These are phyloP conservation scores for Lamprotornis superbus DNA, from an alignment of 2,113 vertebrate species.

Conservation along the genomic window DNA sequence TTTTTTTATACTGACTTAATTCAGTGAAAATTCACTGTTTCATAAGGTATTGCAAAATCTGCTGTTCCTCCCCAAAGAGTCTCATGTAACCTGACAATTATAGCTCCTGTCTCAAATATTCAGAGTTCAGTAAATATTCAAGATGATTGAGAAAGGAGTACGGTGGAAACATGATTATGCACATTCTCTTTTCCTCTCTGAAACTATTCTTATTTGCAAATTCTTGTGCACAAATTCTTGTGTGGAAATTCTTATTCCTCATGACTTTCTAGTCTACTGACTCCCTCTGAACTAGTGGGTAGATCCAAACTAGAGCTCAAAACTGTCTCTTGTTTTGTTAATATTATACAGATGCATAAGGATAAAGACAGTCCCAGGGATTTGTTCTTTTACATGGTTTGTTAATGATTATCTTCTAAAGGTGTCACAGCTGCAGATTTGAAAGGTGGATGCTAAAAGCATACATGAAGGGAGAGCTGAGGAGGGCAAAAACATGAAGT, in stretches of 20 bases:
- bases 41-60: not conserved
- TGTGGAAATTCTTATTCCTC: not conserved
- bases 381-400: not conserved
- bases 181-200: not conserved
- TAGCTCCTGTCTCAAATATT: not conserved
- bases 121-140: not conserved
- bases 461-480: not conserved
- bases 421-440: not conserved
- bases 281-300: not conserved
- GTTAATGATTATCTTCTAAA: not conserved
- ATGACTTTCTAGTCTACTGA: not conserved
- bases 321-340: not conserved
- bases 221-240: not conserved
- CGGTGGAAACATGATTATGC: not conserved
- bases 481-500: not conserved
- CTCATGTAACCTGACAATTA: rapidly evolving
- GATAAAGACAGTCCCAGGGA: not conserved
- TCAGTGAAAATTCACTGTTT: not conserved
- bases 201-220: not conserved
- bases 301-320: not conserved
- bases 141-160: not conserved
- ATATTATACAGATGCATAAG: not conserved
- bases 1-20: not conserved
- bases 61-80: not conserved
- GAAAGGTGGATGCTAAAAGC: not conserved